Evolutionary conservation across 2,797 vertebrate species (phyloP).

Genomic region (Peromyscus aztecus): DNA sequence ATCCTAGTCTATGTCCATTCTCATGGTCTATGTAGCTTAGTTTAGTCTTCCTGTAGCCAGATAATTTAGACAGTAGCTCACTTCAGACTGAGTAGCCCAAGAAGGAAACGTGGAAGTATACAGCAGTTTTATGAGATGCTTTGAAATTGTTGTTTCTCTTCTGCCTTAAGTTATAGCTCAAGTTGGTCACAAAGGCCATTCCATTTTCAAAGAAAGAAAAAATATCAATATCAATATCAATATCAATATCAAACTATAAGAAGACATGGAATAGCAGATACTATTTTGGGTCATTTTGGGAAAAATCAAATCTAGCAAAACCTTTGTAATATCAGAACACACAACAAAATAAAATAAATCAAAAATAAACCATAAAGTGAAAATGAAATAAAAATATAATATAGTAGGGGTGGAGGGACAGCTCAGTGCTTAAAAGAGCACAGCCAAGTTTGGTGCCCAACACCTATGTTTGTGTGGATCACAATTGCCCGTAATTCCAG

Average conservation of each 20-base stretch:
- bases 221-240: no score
- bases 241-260: neutral
- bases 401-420: no score
- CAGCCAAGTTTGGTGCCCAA: neutral
- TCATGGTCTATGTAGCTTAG: rapidly evolving
- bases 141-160: conserved; percentile 1
- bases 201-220: neutral
- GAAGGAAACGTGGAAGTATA: neutral
- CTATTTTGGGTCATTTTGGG: neutral
- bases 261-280: neutral
- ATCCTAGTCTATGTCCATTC: neutral
- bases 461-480: neutral
- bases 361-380: neutral
- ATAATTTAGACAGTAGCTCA: neutral
- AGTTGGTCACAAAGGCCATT: neutral
- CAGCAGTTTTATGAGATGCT: neutral
- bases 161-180: neutral
- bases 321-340: neutral
- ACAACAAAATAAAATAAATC: neutral
- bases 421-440: neutral
- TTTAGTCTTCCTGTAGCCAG: neutral
- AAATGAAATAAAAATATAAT: neutral
- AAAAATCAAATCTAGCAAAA: neutral
- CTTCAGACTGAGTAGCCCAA: neutral
- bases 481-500: neutral